Conservation (phyloP, 2,113 vertebrate genomes). For the Chloroceryle aenea region DNA sequence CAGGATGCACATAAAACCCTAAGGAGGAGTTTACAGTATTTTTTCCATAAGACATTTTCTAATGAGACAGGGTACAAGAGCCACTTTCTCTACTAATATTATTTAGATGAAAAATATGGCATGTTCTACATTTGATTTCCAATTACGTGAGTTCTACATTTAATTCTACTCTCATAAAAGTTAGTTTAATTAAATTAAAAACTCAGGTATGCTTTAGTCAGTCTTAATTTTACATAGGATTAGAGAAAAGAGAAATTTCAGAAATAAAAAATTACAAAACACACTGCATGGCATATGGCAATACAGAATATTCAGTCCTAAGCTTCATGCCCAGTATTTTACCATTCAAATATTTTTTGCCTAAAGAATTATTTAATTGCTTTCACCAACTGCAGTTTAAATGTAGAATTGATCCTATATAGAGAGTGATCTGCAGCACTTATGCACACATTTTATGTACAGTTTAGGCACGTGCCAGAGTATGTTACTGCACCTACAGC, state of each 20-base stretch:
- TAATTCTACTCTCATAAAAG: neutral
- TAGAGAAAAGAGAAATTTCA: neutral
- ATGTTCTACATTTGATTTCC: constrained; percentile 32
- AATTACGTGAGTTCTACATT: neutral
- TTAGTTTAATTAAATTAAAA: neutral
- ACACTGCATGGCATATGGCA: neutral
- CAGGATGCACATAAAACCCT: neutral
- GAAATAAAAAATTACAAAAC: neutral
- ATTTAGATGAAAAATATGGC: constrained; percentile 35
- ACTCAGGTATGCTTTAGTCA: neutral
- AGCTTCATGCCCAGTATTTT: neutral
- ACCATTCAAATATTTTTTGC: neutral
- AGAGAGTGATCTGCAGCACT: neutral
- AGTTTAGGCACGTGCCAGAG: fast-evolving
- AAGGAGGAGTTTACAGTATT: constrained; percentile 33
- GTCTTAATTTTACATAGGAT: neutral
- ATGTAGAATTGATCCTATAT: neutral
- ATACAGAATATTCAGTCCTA: neutral
- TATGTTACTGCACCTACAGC: neutral
- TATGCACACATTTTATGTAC: neutral
- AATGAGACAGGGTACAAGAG: constrained; percentile 42
- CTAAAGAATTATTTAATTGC: neutral
- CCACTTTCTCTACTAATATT: neutral
- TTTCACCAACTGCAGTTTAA: neutral
- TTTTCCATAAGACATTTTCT: constrained; percentile 47